Conservation (phyloP, 2,797 vertebrate species). For the Helarctos malayanus region DNA sequence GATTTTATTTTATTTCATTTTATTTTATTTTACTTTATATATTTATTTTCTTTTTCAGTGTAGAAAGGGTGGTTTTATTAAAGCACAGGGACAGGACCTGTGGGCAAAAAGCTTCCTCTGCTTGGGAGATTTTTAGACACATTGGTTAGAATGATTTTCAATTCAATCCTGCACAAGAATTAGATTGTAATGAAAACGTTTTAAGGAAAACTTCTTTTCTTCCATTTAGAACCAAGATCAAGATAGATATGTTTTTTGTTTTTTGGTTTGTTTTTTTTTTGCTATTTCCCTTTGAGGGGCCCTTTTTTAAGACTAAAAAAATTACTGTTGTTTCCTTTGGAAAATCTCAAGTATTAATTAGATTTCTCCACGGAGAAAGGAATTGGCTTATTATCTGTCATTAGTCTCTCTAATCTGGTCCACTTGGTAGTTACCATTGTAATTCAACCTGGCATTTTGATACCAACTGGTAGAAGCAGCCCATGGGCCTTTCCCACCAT, state of each 20-base stretch:
- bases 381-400: neutral
- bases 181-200: conserved; percentile 6
- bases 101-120: neutral
- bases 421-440: neutral
- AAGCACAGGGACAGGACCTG: neutral
- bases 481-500: neutral
- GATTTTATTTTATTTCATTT: conserved; percentile 42
- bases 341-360: conserved; percentile 55
- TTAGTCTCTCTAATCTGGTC: neutral
- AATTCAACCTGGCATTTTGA: neutral
- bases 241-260: neutral
- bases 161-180: neutral
- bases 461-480: neutral
- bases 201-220: neutral
- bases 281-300: neutral
- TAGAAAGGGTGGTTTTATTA: neutral
- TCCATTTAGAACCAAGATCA: conserved; percentile 35
- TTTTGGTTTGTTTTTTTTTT: neutral
- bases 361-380: neutral
- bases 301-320: conserved; percentile 12
- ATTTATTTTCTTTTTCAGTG: neutral
- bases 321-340: conserved; percentile 50
- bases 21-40: neutral
- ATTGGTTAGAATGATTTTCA: conserved; percentile 9
- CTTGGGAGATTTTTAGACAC: conserved; percentile 7